Percentiles rank a stretch among this genome's conserved stretches.
Conservation (phyloP, 2,113 vertebrate genomes). For the Nanorana parkeri region DNA sequence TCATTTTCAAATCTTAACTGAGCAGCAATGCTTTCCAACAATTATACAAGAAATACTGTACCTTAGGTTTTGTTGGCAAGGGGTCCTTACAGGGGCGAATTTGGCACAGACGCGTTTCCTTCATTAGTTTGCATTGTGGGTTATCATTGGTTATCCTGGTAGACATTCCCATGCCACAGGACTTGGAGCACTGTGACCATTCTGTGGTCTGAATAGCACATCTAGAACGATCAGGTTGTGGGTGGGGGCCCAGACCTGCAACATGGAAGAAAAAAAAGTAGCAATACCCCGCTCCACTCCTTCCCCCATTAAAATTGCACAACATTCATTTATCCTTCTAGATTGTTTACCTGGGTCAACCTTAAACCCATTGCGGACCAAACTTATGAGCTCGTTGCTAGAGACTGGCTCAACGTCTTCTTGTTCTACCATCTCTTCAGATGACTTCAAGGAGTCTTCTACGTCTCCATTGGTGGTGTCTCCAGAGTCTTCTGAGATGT, state of each 20-base stretch:
- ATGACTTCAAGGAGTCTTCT: constrained; percentile 37
- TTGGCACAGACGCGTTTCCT: constrained; percentile 81
- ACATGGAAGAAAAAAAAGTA: not conserved
- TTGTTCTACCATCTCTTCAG: constrained; percentile 28
- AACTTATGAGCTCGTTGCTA: constrained; percentile 58
- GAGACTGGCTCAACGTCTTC: constrained; percentile 40
- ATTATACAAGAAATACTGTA: constrained; percentile 52
- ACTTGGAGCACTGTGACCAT: constrained; percentile 82
- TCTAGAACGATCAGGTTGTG: not conserved
- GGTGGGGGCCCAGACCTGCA: not conserved
- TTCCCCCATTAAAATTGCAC: too few species aligned
- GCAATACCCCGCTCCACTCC: too few species aligned
- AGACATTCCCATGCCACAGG: constrained; percentile 81
- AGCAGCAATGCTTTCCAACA: too few species aligned
- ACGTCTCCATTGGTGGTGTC: constrained; percentile 28
- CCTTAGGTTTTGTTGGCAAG: constrained; percentile 73
- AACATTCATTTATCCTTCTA: not conserved
- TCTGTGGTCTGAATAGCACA: constrained; percentile 78
- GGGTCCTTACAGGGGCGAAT: constrained; percentile 77
- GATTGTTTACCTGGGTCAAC: constrained; percentile 48
- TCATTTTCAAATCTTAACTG: too few species aligned
- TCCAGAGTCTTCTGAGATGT: constrained; percentile 32
- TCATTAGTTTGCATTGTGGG: constrained; percentile 76
- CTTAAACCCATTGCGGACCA: constrained; percentile 48
- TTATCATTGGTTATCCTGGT: constrained; percentile 80